Percentiles rank a stretch among this genome's conserved stretches.
These are phyloP conservation scores for Brachionus rubens DNA, from an alignment of 1,140 invertebrate species.

Conservation along the genomic window DNA sequence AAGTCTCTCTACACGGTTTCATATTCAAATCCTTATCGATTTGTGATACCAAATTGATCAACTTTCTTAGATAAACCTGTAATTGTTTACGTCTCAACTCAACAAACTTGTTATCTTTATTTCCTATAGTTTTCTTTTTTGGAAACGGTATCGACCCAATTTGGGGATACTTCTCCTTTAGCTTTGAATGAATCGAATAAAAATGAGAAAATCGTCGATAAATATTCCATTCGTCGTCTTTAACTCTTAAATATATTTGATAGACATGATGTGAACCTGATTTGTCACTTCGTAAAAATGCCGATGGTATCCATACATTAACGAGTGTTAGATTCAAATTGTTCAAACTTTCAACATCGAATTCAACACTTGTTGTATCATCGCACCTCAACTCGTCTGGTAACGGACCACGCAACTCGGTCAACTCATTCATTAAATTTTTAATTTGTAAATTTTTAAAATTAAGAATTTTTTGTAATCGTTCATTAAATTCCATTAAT, in stretches of 20 bases:
- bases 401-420: constrained; percentile 68
- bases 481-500: constrained; percentile 85
- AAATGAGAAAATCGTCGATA: constrained; percentile 87
- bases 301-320: constrained; percentile 85
- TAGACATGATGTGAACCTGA: constrained; percentile 79
- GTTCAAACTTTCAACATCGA: constrained; percentile 53
- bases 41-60: constrained; percentile 1
- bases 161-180: constrained; percentile 76
- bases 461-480: constrained; percentile 64
- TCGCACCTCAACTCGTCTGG: constrained; percentile 50
- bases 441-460: constrained; percentile 68
- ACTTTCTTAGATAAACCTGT: constrained; percentile 21
- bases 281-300: constrained; percentile 73
- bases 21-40: constrained; percentile 9
- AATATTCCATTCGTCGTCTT: constrained; percentile 86
- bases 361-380: constrained; percentile 51
- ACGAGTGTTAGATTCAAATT: constrained; percentile 62
- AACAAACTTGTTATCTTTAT: constrained; percentile 67
- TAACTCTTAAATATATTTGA: constrained; percentile 80
- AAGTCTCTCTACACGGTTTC: constrained; percentile 38
- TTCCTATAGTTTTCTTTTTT: constrained; percentile 84
- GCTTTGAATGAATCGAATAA: constrained; percentile 72
- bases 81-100: constrained; percentile 4
- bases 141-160: constrained; percentile 80
- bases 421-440: constrained; percentile 67